Percentiles rank a stretch among this genome's conserved stretches.
These are phyloP conservation scores for Fundulus diaphanus DNA, from an alignment of 2,797 vertebrate species.

Conservation along the genomic window DNA sequence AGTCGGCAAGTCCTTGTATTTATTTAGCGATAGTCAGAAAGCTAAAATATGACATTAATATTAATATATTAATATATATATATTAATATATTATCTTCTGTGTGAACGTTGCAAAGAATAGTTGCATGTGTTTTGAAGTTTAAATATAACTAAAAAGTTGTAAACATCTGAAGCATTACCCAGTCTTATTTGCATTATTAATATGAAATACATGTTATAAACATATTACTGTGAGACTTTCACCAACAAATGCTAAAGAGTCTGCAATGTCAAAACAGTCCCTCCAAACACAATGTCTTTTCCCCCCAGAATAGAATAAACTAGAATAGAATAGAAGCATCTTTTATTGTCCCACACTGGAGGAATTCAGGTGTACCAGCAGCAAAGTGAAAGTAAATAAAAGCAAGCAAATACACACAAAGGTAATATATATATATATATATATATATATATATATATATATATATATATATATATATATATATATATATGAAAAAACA, in stretches of 20 bases:
- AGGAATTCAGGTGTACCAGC: too few species aligned
- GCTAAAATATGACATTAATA: neutral
- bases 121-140: neutral
- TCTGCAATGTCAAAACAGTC: neutral
- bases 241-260: neutral
- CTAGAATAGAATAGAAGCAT: too few species aligned
- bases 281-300: neutral
- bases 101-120: neutral
- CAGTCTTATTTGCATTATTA: too few species aligned
- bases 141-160: neutral
- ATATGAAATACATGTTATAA: neutral
- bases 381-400: too few species aligned
- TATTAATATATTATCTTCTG: neutral
- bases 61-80: too few species aligned
- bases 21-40: neutral
- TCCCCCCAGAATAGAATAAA: too few species aligned
- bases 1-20: neutral
- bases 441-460: too few species aligned
- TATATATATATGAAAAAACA: too few species aligned
- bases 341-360: too few species aligned
- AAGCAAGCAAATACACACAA: too few species aligned
- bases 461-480: too few species aligned
- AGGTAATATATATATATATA: too few species aligned
- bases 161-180: neutral
- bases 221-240: neutral